These are phyloP conservation scores for Leucoma salicis DNA, from an alignment of 2,888 invertebrate species.

Conservation along the genomic window DNA sequence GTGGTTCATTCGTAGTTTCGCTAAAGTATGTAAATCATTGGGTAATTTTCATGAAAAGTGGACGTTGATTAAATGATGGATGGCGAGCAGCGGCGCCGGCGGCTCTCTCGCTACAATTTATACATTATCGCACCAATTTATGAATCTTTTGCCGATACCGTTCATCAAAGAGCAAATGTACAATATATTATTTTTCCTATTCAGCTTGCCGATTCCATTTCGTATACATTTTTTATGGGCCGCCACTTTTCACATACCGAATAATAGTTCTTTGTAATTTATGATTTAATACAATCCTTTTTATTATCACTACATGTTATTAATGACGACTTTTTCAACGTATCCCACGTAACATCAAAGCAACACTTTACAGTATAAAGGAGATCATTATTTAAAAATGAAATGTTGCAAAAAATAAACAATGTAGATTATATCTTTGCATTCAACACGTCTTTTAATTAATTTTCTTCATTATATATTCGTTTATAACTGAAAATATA, in stretches of 20 bases:
- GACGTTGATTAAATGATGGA: slow-evolving; percentile 51
- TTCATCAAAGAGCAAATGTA: slow-evolving; percentile 40
- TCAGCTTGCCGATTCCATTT: no score
- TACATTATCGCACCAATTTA: slow-evolving; percentile 53
- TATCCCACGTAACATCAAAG: slow-evolving; percentile 61
- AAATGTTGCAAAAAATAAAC: slow-evolving; percentile 16
- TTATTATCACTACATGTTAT: slow-evolving; percentile 56
- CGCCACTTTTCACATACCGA: slow-evolving; percentile 57
- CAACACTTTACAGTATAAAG: slow-evolving; percentile 16
- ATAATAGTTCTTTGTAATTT: slow-evolving; percentile 59
- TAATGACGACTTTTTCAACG: slow-evolving; percentile 60
- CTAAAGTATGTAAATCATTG: slow-evolving; percentile 52
- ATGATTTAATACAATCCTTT: slow-evolving; percentile 58
- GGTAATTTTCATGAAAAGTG: slow-evolving; percentile 55
- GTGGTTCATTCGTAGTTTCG: no score
- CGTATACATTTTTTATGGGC: slow-evolving; percentile 55
- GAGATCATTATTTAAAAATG: slow-evolving; percentile 18
- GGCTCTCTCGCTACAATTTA: slow-evolving; percentile 43
- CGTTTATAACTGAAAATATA: background rate
- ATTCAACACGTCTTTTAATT: slow-evolving; percentile 4
- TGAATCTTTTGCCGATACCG: slow-evolving; percentile 47
- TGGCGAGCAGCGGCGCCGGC: slow-evolving; percentile 38
- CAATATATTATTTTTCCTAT: slow-evolving; percentile 40
- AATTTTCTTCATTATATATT: background rate
- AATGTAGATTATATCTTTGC: slow-evolving; percentile 13